Conservation (phyloP, 2,888 invertebrate genomes). For the Vanessa cardui region DNA sequence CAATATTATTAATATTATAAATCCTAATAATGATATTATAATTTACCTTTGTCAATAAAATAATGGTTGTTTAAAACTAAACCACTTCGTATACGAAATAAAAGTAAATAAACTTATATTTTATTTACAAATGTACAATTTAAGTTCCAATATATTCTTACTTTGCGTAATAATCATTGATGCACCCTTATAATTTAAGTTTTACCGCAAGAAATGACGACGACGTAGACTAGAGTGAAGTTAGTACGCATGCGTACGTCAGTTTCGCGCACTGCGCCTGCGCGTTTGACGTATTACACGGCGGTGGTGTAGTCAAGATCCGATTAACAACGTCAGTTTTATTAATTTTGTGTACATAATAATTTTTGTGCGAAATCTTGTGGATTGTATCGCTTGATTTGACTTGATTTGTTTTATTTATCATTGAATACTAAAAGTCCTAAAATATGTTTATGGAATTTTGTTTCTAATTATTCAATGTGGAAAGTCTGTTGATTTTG, state of each 20-base stretch:
- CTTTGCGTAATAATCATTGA: not conserved
- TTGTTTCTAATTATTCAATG: constrained; percentile 40
- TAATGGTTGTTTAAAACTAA: no score
- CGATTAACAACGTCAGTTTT: constrained; percentile 82
- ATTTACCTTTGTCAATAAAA: no score
- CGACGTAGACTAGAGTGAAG: constrained; percentile 64
- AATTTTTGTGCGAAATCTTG: constrained; percentile 37
- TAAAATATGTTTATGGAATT: constrained; percentile 14
- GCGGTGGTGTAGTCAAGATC: constrained; percentile 81
- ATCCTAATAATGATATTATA: no score
- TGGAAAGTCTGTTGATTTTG: constrained; percentile 46
- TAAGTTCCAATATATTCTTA: not conserved
- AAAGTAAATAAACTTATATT: not conserved
- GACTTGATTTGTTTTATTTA: constrained; percentile 40
- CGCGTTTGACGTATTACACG: constrained; percentile 81
- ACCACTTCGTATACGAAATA: not conserved
- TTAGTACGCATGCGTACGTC: constrained; percentile 75
- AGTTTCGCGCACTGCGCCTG: constrained; percentile 80
- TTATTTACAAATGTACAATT: not conserved
- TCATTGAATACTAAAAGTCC: constrained; percentile 38
- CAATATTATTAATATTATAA: no score
- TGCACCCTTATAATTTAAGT: constrained; percentile 13
- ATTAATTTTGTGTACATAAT: constrained; percentile 53
- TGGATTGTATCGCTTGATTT: constrained; percentile 62
- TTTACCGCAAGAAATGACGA: constrained; percentile 29